phyloP scores from a whole-genome alignment of 2,113 vertebrate species.

The Phyllostomus hastatus region DNA sequence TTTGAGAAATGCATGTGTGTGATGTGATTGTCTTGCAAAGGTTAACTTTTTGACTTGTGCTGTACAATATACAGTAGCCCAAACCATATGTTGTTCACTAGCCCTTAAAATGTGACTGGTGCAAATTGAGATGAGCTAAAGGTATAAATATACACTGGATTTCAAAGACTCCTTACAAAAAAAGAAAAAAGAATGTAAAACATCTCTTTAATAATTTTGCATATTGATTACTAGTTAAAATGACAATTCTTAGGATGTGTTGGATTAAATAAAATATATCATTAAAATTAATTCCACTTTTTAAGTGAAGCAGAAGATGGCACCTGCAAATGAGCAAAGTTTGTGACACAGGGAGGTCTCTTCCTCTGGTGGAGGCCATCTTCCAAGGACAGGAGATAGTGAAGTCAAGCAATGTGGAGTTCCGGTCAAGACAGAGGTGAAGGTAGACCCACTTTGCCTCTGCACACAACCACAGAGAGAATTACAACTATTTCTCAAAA shows the following conservation, averaged over 20 bases:
- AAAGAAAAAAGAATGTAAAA: not conserved
- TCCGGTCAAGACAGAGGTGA: no score
- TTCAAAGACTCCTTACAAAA: not conserved
- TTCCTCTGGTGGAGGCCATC: no score
- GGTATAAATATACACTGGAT: not conserved
- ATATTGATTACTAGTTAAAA: not conserved
- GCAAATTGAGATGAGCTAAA: not conserved
- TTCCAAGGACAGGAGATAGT: no score
- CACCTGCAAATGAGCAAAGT: no score
- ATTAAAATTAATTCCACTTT: not conserved
- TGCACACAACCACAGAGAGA: no score
- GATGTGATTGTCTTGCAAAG: not conserved
- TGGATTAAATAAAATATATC: not conserved
- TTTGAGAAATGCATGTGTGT: not conserved
- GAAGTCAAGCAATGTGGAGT: no score
- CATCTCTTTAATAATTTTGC: not conserved
- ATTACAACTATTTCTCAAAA: no score
- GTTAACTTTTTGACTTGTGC: not conserved
- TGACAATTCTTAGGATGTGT: not conserved
- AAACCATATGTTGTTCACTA: accelerated
- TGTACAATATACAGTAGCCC: not conserved
- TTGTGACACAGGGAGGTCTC: no score
- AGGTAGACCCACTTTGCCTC: no score
- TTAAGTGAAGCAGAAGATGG: no score
- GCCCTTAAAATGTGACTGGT: not conserved